Evolutionary conservation across 2,888 invertebrate genomes (phyloP), one percentile per base, ranked within the genome.

Genomic region (Lydus trimaculatus): DNA sequence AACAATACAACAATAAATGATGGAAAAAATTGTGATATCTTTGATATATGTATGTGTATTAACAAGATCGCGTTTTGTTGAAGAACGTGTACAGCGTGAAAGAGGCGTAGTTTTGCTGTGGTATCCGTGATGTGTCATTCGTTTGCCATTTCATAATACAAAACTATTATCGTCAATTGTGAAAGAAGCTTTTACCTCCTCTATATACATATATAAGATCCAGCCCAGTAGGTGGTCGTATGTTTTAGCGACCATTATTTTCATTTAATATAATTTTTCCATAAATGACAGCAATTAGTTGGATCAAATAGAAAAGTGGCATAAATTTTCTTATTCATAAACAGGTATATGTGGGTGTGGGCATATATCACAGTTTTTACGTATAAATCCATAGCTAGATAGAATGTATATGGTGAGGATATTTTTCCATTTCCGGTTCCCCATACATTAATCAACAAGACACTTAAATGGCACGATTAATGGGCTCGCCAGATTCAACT

Each of bases 171-270:
- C 67, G 56, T 56, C 56, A 56, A 56, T 64, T 61, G 67, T 64
- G 67, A 64, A 68, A 61, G 67, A 67, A 56, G 67, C 64, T 68
- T 61, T 64, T 68, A 64, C 67, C 3, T 25, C 56, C n/a, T n/a
- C n/a, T n/a, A n/a, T n/a, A n/a, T n/a, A n/a, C n/a, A n/a, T n/a
- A n/a, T n/a, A n/a, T 56, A 11, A 52, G 5, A 52, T 25, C 25
- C 25, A 15, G 15, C 25, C 56, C 56, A 15, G 15, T 56, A 56
- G 56, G 56, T 56, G 56, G 56, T 56, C 56, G 56, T 9, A 25
- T 56, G 25, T 56, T 56, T 56, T 13, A 23, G 25, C 25, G 13
- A 56, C 25, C 25, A 25, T 56, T 48, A 20, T 48, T 48, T 20
- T 20, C 48, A 48, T 48, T 48, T 48, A 43, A 17, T 36, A 36